A percentile compares a stretch with the other conserved stretches of the same genome.
phyloP scores from a whole-genome alignment of 2,888 invertebrate genomes.

The Orchesellides sinensis region DNA sequence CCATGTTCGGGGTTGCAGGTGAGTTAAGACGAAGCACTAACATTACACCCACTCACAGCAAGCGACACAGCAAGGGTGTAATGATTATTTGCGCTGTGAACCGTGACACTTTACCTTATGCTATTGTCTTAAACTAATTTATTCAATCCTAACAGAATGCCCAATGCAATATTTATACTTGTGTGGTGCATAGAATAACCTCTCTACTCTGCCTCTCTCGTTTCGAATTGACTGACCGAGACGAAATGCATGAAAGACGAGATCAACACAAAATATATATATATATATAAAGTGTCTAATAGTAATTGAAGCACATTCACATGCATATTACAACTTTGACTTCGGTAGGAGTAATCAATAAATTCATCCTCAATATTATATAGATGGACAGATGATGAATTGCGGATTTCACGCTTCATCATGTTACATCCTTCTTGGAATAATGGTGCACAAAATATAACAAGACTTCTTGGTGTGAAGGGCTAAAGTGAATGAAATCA shows the following conservation, averaged over 20 bases:
- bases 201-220: background rate
- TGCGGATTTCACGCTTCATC: slow-evolving; percentile 59
- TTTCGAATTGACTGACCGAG: slow-evolving; percentile 26
- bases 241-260: slow-evolving; percentile 32
- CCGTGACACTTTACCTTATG: slow-evolving; percentile 59
- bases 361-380: slow-evolving; percentile 41
- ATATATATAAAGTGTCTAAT: background rate
- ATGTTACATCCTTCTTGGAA: slow-evolving; percentile 39
- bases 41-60: slow-evolving; percentile 63
- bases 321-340: background rate
- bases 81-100: slow-evolving; percentile 59
- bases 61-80: slow-evolving; percentile 37
- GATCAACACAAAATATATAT: background rate
- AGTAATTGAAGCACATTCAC: background rate
- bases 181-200: background rate
- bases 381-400: slow-evolving; percentile 47
- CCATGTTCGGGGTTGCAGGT: slow-evolving; percentile 55
- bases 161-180: slow-evolving; percentile 14
- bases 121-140: slow-evolving; percentile 66
- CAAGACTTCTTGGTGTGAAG: slow-evolving; percentile 21
- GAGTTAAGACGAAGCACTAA: slow-evolving; percentile 47
- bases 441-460: slow-evolving; percentile 18
- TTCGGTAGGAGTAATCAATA: slow-evolving; percentile 48
- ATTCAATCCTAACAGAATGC: slow-evolving; percentile 52
- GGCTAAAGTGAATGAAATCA: slow-evolving; percentile 36